Base-by-base conservation (phyloP, 2,113 vertebrate genomes). In the Vanacampus margaritifer region DNA sequence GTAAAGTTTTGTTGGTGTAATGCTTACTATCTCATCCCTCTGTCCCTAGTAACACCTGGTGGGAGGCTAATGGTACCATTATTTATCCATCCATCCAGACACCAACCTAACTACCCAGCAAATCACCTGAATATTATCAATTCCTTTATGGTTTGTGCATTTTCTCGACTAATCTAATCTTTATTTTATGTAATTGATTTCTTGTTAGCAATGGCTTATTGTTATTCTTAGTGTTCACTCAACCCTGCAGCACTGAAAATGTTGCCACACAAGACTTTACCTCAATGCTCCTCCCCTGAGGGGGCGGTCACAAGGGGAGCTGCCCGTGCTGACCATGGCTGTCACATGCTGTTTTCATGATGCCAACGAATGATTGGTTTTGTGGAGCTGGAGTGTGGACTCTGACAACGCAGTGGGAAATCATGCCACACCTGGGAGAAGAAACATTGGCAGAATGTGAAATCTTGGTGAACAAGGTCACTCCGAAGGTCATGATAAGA, bases 391-490 rank as follows among this genome's bases (percentile, higher is more conserved):
- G 78, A 81, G 70, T 24, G 68, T 23, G 74, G 75, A 81, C 75
- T 68, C 67, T 81, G 78, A 86, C 87, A 88, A 84, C 69, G 17
- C 72, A 50, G 67, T 46, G 76, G 75, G 75, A 45, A 53, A 71
- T 65, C 58, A 41, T 53, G 68, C 73, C 75, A 81, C 83, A 91
- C 88, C 88, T 89, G 86, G 87, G 85, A 88, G 79, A 80, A 74
- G 72, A 74, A 51, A 69, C 74, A 64, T 32, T 85, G 87, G 84
- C 86, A 88, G 84, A 72, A 88, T 81, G 82, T 85, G 84, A 89
- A 89, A 88, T 79, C 83, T 75, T 79, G 68, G 65, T 53, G 76
- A 80, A 76, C 87, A 91, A 88, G 88, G 87, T 89, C 79, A 79
- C 64, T 81, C 64, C 62, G 68, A 39, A 79, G 84, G 88, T 89